Percentiles rank a stretch among this genome's conserved stretches.
Evolutionary conservation across 2,888 invertebrate species (phyloP).

Genomic region (Torymus aiolomorphi): DNA sequence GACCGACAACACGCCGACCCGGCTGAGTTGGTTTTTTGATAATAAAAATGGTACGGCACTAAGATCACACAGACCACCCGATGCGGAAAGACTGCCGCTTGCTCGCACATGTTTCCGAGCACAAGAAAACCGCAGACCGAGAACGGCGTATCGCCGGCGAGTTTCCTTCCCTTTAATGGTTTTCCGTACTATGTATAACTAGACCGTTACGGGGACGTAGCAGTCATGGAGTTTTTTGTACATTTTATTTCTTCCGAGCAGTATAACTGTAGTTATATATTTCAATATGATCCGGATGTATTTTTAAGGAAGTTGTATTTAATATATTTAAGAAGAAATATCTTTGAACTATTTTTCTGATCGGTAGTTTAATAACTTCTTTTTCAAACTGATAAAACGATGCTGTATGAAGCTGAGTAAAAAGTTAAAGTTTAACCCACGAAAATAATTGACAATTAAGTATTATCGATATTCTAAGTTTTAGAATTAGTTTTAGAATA

Average conservation of each 20-base stretch:
- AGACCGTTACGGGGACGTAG: background rate
- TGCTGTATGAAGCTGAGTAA: too few species aligned
- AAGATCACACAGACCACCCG: constrained; percentile 60
- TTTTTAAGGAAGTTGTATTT: constrained; percentile 16
- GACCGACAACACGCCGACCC: constrained; percentile 28
- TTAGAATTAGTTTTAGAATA: too few species aligned
- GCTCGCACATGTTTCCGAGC: constrained; percentile 62
- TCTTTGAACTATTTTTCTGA: background rate
- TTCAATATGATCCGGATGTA: background rate
- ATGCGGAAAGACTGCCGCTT: constrained; percentile 55
- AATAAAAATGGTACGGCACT: constrained; percentile 58
- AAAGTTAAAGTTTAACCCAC: too few species aligned
- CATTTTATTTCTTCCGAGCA: constrained; percentile 7
- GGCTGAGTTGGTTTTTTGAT: constrained; percentile 60
- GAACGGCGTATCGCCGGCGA: constrained; percentile 55
- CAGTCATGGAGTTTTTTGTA: background rate
- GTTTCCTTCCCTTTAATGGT: constrained; percentile 36
- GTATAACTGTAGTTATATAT: constrained; percentile 7
- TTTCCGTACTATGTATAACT: constrained; percentile 4
- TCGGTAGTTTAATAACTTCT: too few species aligned
- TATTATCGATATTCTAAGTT: too few species aligned
- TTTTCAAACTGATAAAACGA: too few species aligned
- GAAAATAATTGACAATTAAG: too few species aligned
- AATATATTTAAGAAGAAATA: background rate
- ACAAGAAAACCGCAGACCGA: constrained; percentile 65